Conservation (phyloP, 2,797 vertebrate species). For the Menidia menidia region DNA sequence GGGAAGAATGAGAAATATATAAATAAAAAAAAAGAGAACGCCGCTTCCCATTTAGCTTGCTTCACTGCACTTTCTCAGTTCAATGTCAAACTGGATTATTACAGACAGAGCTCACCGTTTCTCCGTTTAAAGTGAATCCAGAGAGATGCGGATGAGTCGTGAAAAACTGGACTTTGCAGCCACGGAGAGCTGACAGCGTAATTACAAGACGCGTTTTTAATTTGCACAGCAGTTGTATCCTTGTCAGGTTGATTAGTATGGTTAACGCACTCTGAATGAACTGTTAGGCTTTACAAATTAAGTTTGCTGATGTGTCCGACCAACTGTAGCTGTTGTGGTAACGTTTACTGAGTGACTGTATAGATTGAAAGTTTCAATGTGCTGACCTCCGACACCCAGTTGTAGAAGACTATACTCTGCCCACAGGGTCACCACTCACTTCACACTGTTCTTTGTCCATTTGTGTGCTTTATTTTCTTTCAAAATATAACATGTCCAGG, state of each 20-base stretch:
- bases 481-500: conserved; percentile 3
- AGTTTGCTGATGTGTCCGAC: conserved; percentile 50
- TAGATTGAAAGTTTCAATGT: conserved; percentile 35
- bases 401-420: conserved; percentile 43
- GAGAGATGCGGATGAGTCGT: conserved; percentile 34
- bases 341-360: conserved; percentile 38
- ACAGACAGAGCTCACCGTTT: conserved; percentile 72
- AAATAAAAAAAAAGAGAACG: not conserved
- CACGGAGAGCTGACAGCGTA: conserved; percentile 33
- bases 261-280: conserved; percentile 44
- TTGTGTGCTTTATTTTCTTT: conserved; percentile 53
- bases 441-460: conserved; percentile 44
- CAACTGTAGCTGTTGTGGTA: conserved; percentile 48
- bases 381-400: conserved; percentile 36
- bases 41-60: conserved; percentile 57
- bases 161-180: conserved; percentile 39
- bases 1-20: not conserved
- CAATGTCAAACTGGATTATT: conserved; percentile 81
- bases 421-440: conserved; percentile 38
- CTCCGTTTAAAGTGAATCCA: conserved; percentile 41
- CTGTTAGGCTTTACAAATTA: conserved; percentile 48
- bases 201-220: conserved; percentile 37
- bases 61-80: conserved; percentile 77
- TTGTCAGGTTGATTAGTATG: conserved; percentile 51
- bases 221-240: conserved; percentile 40